These are phyloP conservation scores for Indicator maculatus DNA, from an alignment of 2,113 vertebrate genomes.

Conservation along the genomic window DNA sequence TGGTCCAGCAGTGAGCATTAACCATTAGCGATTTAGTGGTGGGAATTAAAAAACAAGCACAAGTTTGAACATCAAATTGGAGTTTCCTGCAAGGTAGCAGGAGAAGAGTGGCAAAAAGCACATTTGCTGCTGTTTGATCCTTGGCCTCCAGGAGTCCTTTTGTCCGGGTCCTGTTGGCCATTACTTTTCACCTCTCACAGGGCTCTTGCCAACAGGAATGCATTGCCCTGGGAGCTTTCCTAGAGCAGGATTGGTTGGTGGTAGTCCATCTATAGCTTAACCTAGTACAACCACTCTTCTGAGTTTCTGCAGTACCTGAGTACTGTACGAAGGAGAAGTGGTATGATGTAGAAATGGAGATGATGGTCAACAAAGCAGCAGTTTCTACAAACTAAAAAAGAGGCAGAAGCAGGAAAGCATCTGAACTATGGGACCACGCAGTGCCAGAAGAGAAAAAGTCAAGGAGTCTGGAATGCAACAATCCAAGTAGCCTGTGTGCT, in stretches of 20 bases:
- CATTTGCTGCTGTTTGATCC: neutral
- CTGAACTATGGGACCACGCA: neutral
- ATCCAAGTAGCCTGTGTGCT: neutral
- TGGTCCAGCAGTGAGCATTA: neutral
- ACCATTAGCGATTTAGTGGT: neutral
- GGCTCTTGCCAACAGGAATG: neutral
- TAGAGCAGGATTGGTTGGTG: neutral
- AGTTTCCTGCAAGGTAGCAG: neutral
- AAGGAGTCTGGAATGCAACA: neutral
- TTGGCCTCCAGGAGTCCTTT: neutral
- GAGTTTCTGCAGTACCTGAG: neutral
- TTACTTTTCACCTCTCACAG: neutral
- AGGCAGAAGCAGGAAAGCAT: neutral
- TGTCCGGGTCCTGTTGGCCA: neutral
- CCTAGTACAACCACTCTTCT: neutral
- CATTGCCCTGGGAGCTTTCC: neutral
- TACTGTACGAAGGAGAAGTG: neutral
- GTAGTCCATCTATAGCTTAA: neutral
- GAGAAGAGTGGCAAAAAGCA: neutral
- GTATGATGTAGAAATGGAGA: neutral
- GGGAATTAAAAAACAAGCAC: neutral
- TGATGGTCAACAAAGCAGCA: neutral
- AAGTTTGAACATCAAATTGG: neutral
- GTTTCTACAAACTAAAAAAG: neutral
- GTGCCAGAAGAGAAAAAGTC: neutral